Base-by-base conservation (phyloP, 2,113 vertebrate genomes). In the Rhea pennata region DNA sequence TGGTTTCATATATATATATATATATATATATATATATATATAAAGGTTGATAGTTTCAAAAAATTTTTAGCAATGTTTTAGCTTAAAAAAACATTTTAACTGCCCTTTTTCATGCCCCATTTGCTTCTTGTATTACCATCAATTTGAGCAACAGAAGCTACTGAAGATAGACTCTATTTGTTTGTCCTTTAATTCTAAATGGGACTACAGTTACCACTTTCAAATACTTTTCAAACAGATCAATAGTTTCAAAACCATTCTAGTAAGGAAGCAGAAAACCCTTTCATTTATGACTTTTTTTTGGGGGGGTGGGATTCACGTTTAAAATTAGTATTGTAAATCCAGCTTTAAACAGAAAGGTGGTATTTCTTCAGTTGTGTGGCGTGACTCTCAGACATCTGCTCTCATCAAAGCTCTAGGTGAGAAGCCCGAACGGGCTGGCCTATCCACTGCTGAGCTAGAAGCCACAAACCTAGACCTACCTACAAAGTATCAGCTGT, bases 311-410 rank as follows among this genome's bases (percentile, higher is more conserved):
- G 36, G 36, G 36, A 36, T 36, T 12, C 1, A 17, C n/a, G 27
- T 24, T 70, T 75, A 19, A 51, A 87, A 69, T 33, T 22, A 80
- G 61, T 19, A 75, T 36, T 72, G 42, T 23, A 80, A 92, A 46
- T 48, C 53, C n/a, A 70, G 46, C 36, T 82, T 75, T 86, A 76
- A 86, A 74, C 36, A 77, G 73, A 92, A 84, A 85, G 72, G 40
- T 29, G 26, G 14, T 9, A 33, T 16, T 65, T 78, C 81, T 70
- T 33, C 24, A 24, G 79, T n/a, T 79, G 40, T 39, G 75, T 69
- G 58, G 33, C 67, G 56, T 71, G 76, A 39, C 61, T 69, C 75
- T 76, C 61, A 61, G 59, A 56, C 54, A n/a, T n/a, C 50, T 78
- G 92, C 66, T 66, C 61, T 74, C 54, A 22, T 64, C 61, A 5